Conservation (phyloP, 2,113 vertebrate species). For the Aldabrachelys gigantea region DNA sequence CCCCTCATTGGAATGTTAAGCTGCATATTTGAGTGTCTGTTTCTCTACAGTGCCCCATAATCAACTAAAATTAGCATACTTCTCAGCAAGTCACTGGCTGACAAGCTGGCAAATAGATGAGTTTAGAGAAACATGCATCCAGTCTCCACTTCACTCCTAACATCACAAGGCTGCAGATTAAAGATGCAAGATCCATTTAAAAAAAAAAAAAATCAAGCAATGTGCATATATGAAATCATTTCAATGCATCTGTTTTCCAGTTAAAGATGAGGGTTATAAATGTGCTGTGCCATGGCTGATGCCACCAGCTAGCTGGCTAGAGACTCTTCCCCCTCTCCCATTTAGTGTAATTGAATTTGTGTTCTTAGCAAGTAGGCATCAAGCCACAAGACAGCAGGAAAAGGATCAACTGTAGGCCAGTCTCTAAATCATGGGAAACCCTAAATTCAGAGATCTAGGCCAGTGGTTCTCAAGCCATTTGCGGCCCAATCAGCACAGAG, state of each 20-base stretch:
- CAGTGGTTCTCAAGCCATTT: neutral
- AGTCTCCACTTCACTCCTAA: slow-evolving; percentile 44
- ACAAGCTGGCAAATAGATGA: slow-evolving; percentile 54
- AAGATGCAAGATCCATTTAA: slow-evolving; percentile 13
- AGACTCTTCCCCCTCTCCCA: neutral
- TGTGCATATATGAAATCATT: slow-evolving; percentile 11
- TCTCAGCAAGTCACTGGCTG: slow-evolving; percentile 57
- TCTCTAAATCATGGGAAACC: neutral
- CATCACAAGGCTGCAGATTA: slow-evolving; percentile 39
- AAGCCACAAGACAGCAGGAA: neutral
- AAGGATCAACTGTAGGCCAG: neutral
- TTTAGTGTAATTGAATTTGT: neutral
- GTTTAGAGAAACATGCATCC: slow-evolving; percentile 50
- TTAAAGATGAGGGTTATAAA: neutral
- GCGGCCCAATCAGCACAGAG: no score
- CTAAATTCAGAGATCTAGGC: neutral
- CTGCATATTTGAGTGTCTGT: slow-evolving; percentile 50
- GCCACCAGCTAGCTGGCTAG: fast-evolving
- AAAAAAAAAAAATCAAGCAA: neutral
- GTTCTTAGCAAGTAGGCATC: neutral
- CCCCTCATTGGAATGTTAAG: slow-evolving; percentile 53
- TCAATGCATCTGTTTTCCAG: neutral
- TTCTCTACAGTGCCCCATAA: slow-evolving; percentile 51
- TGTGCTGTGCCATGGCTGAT: neutral
- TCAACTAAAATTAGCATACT: slow-evolving; percentile 51